Percentiles rank a stretch among this genome's conserved stretches.
These are phyloP conservation scores for Laticauda colubrina DNA, from an alignment of 2,113 vertebrate genomes.

Conservation along the genomic window DNA sequence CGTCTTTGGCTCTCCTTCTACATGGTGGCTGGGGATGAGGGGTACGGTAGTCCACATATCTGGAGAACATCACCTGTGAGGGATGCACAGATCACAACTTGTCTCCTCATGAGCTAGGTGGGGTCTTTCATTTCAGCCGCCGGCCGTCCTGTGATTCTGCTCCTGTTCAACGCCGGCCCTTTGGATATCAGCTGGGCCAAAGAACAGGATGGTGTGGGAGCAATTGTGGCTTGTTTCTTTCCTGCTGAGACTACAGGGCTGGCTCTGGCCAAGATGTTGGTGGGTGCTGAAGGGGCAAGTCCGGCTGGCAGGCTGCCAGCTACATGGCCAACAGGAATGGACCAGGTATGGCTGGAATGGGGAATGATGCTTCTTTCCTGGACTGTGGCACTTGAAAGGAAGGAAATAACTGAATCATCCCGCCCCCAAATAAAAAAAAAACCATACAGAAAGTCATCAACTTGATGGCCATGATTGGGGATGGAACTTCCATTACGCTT, in stretches of 20 bases:
- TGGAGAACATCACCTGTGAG: not conserved
- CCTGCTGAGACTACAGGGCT: conserved; percentile 61
- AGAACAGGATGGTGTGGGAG: conserved; percentile 26
- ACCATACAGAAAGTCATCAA: not conserved
- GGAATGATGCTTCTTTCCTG: not conserved
- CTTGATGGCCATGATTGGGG: not conserved
- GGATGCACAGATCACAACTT: not conserved
- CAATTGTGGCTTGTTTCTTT: conserved; percentile 67
- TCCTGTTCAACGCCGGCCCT: conserved; percentile 68
- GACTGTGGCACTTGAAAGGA: not conserved
- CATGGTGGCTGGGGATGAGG: not conserved
- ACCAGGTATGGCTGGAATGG: conserved; percentile 50
- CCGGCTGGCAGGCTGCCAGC: conserved; percentile 54
- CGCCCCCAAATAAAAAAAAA: not conserved
- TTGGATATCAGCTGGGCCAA: conserved; percentile 65
- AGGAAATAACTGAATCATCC: not conserved
- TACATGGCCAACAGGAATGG: conserved; percentile 61
- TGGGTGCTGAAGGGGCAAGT: conserved; percentile 38
- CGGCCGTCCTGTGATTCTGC: conserved; percentile 52
- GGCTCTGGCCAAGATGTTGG: conserved; percentile 55
- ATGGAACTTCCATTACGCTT: not conserved
- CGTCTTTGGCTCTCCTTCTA: not conserved
- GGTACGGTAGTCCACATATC: not conserved
- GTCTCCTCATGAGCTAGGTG: no score
- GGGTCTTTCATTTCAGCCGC: conserved; percentile 26